These are phyloP conservation scores for Frankliniella fusca DNA, from an alignment of 2,888 invertebrate species.

Conservation along the genomic window DNA sequence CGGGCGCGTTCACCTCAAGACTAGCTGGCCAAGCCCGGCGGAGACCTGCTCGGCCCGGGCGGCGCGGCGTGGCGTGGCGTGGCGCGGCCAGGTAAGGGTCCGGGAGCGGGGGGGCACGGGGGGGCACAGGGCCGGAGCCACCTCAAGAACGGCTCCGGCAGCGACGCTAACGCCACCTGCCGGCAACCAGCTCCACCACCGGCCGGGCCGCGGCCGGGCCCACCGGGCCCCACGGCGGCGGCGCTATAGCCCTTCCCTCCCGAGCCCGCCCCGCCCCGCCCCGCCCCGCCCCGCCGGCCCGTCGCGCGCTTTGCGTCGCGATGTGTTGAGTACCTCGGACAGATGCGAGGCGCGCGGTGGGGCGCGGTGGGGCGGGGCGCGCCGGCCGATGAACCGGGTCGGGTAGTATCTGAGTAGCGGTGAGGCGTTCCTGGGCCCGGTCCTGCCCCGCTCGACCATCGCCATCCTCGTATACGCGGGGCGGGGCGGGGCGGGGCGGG, in stretches of 20 bases:
- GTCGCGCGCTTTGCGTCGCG: no score
- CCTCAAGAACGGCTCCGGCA: neutral
- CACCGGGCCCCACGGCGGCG: neutral
- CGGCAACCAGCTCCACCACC: neutral
- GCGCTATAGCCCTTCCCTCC: no score
- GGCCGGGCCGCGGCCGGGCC: neutral
- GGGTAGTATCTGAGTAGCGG: neutral
- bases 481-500: no score
- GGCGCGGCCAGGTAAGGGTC: neutral
- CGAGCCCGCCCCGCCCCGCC: no score
- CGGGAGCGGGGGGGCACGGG: neutral
- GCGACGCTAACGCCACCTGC: neutral
- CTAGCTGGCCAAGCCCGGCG: neutral
- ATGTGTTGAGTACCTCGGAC: neutral
- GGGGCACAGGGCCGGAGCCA: neutral
- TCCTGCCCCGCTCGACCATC: no score
- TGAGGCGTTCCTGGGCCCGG: no score
- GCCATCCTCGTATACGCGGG: no score
- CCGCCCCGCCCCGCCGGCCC: no score
- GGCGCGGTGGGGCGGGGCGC: neutral
- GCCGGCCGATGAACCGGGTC: conserved; percentile 11
- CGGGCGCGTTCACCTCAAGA: conserved; percentile 6
- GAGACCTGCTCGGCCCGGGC: neutral
- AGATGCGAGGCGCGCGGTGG: neutral
- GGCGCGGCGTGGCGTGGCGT: neutral